These are phyloP conservation scores for Atrina japonica DNA, from an alignment of 2,888 invertebrate genomes.

Conservation along the genomic window DNA sequence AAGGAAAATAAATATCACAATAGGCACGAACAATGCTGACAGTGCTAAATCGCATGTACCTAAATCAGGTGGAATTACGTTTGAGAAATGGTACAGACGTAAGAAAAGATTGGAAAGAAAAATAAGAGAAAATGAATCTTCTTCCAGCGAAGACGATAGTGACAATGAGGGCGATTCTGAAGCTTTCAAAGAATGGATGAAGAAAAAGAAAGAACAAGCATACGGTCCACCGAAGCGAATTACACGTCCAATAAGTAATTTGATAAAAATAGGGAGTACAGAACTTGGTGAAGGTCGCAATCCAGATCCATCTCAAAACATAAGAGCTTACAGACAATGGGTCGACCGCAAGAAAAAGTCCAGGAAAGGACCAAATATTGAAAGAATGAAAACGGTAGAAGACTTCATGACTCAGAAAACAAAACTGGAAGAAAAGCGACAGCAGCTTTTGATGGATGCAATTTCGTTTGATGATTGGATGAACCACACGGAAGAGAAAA, in stretches of 20 bases:
- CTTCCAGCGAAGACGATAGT: conserved; percentile 23
- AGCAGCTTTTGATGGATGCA: conserved; percentile 63
- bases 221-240: conserved; percentile 33
- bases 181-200: conserved; percentile 66
- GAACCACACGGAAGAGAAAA: conserved; percentile 64
- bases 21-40: not conserved
- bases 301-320: conserved; percentile 51
- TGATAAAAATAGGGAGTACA: conserved; percentile 56
- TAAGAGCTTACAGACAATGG: conserved; percentile 62
- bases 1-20: conserved; percentile 41
- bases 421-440: conserved; percentile 62
- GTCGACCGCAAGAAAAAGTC: conserved; percentile 20
- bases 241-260: conserved; percentile 45
- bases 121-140: conserved; percentile 12
- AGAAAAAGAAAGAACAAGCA: conserved; percentile 47
- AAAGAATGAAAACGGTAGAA: conserved; percentile 43
- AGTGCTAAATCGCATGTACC: not conserved
- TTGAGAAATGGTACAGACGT: conserved; percentile 32
- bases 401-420: conserved; percentile 55
- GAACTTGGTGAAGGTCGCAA: conserved; percentile 47
- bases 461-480: conserved; percentile 72
- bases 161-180: conserved; percentile 42
- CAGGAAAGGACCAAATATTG: conserved; percentile 32
- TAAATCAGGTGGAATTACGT: conserved; percentile 18
- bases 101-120: conserved; percentile 12